phyloP scores from a whole-genome alignment of 53 echinoderm and acorn worm species.

The Antedon mediterranea region DNA sequence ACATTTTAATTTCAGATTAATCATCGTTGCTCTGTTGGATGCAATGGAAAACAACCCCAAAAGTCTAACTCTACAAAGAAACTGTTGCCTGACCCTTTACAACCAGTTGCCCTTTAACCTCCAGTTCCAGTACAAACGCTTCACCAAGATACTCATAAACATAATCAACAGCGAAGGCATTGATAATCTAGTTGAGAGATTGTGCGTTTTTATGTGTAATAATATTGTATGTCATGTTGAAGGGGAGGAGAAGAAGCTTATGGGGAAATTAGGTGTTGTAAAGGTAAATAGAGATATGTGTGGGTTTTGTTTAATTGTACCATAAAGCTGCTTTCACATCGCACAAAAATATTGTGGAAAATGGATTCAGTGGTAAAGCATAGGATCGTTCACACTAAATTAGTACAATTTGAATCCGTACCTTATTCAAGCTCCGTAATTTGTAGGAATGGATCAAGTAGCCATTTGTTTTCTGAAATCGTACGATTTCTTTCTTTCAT shows the following conservation, averaged over 20 bases:
- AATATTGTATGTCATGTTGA: constrained; percentile 96
- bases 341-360: too few relatives aligned
- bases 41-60: constrained; percentile 69
- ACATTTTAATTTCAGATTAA: constrained; percentile 20
- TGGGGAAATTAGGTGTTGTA: constrained; percentile 71
- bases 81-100: constrained; percentile 84
- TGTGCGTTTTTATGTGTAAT: constrained; percentile 95
- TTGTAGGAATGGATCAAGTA: too few relatives aligned
- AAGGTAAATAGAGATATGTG: too few relatives aligned
- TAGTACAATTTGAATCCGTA: too few relatives aligned
- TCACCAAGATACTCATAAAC: constrained; percentile 59
- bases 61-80: constrained; percentile 70
- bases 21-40: constrained; percentile 53
- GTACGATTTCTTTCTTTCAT: too few relatives aligned
- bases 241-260: constrained; percentile 71
- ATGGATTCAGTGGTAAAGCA: too few relatives aligned
- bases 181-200: constrained; percentile 62
- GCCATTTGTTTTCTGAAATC: too few relatives aligned
- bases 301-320: too few relatives aligned
- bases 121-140: constrained; percentile 70
- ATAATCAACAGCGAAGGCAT: constrained; percentile 59
- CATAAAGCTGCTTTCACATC: too few relatives aligned
- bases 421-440: too few relatives aligned
- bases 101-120: constrained; percentile 78
- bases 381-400: too few relatives aligned